phyloP scores from a whole-genome alignment of 2,888 invertebrate species.

The Troides aeacus region DNA sequence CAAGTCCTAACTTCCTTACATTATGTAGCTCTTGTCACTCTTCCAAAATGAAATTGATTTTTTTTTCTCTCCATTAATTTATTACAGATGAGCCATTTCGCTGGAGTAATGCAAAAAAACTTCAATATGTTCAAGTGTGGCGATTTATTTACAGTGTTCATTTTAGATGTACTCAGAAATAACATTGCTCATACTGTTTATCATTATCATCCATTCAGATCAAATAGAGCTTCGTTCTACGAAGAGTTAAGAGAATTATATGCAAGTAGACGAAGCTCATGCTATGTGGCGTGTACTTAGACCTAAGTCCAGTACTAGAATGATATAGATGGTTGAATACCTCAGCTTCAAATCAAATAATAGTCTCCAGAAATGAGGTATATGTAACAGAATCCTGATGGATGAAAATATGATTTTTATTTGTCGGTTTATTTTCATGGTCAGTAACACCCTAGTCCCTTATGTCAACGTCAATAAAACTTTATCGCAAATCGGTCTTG shows the following conservation, averaged over 20 bases:
- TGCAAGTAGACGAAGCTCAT: not conserved
- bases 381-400: not conserved
- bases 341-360: not conserved
- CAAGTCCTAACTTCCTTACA: constrained; percentile 47
- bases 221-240: not conserved
- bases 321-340: too few species aligned
- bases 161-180: not conserved
- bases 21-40: constrained; percentile 46
- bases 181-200: not conserved
- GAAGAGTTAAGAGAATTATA: not conserved
- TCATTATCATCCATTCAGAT: not conserved
- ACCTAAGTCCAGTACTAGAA: not conserved
- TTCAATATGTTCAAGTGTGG: constrained; percentile 21
- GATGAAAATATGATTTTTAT: not conserved
- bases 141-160: constrained; percentile 17
- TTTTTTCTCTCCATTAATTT: constrained; percentile 24
- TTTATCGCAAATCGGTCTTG: not conserved
- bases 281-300: not conserved
- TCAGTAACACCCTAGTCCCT: not conserved
- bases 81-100: constrained; percentile 25
- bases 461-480: not conserved
- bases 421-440: not conserved
- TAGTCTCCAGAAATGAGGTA: not conserved
- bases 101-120: constrained; percentile 20
- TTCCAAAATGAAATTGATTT: constrained; percentile 42